Percentiles rank a stretch among this genome's conserved stretches.
phyloP scores from a whole-genome alignment of 1,140 invertebrate species.

The Hyles euphorbiae region DNA sequence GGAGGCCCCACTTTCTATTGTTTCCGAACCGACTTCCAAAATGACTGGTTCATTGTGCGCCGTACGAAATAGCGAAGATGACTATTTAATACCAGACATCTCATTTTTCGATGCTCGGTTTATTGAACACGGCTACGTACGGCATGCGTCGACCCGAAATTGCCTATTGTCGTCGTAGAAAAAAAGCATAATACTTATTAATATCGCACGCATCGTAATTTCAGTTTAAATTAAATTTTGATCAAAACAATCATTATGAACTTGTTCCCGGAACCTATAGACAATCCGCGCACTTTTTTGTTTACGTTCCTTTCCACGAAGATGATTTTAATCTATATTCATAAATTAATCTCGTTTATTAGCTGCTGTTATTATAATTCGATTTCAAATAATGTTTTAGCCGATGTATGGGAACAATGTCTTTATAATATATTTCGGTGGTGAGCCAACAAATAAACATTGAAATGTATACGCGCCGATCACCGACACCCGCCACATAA shows the following conservation, averaged over 20 bases:
- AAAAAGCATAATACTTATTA: slow-evolving; percentile 2
- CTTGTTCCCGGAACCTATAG: too few relatives aligned
- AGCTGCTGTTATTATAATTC: background rate
- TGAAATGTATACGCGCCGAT: too few relatives aligned
- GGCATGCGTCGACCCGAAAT: slow-evolving; percentile 38
- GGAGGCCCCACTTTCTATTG: slow-evolving; percentile 44
- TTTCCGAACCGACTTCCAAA: slow-evolving; percentile 36
- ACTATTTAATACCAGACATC: slow-evolving; percentile 51
- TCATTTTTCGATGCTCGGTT: slow-evolving; percentile 45
- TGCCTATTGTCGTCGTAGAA: slow-evolving; percentile 45
- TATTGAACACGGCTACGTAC: slow-evolving; percentile 22
- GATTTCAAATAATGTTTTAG: background rate
- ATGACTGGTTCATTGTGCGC: slow-evolving; percentile 51
- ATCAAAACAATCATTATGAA: background rate
- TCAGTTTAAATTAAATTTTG: slow-evolving; percentile 18
- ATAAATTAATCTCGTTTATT: too few relatives aligned
- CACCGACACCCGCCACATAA: too few relatives aligned
- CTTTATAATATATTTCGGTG: too few relatives aligned
- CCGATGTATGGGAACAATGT: background rate
- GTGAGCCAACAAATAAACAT: too few relatives aligned
- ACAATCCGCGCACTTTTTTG: too few relatives aligned
- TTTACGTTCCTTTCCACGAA: too few relatives aligned
- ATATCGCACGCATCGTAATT: slow-evolving; percentile 16
- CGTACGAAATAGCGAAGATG: slow-evolving; percentile 38
- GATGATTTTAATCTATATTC: too few relatives aligned